Evolutionary conservation across 2,113 vertebrate genomes (phyloP), one percentile per base, ranked within the genome.

Genomic region (Anser brachyrhynchus): DNA sequence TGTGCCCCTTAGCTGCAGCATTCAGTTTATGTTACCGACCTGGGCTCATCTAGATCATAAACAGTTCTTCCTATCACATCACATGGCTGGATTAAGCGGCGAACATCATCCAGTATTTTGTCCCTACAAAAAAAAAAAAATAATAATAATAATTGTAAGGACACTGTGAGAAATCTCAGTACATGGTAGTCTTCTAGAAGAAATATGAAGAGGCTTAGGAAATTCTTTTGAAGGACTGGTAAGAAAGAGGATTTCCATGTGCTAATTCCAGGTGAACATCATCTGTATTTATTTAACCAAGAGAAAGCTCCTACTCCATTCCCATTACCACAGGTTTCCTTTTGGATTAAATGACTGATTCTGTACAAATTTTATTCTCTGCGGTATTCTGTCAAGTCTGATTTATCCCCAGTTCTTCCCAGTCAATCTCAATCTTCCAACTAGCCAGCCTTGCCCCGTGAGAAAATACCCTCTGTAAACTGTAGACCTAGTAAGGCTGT

Each of bases 41-140:
- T 97, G 96, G 96, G 93, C 74, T 98, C 97, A 10, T 99, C 99
- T 81, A 99, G 83, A 97, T 99, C 99, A 98, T 99, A 99, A 69
- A 99, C 98, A 5, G 98, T 98, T 93, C 97, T 97, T 88, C 98
- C 98, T 57, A 99, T 97, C 80, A 98, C 81, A 85, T 99, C 98
- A 26, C 86, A 95, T 0, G 98, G 97, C 61, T 98, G 97, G 78
- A 99, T 94, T n/a, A 99, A 96, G 49, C 99, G 99, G 31, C 93
- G 98, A 80, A 99, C 17, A 61, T 99, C 99, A 76, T 99, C 98
- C 19, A 99, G 91, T 66, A 99, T 98, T 97, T 99, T 99, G 92
- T 98, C 97, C 89, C 99, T 99, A 94, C 65, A 79, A 72, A 93
- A 95, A 33, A 3, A 44, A 79, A 77, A 64, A 88, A 49, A 31